phyloP scores from a whole-genome alignment of 2,113 vertebrate genomes.

The Tetraodon nigroviridis region DNA sequence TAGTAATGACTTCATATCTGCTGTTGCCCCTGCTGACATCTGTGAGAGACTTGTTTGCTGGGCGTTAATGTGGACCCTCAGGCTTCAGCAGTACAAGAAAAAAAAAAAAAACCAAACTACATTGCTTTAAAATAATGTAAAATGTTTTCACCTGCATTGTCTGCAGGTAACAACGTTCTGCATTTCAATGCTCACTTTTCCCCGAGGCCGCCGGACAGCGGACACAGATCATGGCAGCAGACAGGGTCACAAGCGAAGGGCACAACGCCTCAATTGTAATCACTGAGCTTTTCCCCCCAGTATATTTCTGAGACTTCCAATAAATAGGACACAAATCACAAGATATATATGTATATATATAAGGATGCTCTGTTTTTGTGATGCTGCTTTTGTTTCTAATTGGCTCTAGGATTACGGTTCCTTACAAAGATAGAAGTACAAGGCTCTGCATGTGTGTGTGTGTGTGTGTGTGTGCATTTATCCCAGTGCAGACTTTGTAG shows the following conservation, averaged over 20 bases:
- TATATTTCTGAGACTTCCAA: conserved; percentile 17
- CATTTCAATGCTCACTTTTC: conserved; percentile 8
- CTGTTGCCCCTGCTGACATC: conserved; percentile 42
- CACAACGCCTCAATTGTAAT: no score
- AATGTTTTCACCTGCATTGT: neutral
- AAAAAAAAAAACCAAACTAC: conserved; percentile 10
- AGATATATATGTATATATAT: no score
- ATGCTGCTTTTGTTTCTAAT: no score
- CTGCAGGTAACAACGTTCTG: conserved; percentile 9
- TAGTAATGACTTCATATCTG: conserved; percentile 14
- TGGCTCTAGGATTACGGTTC: no score
- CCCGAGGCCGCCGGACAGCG: neutral
- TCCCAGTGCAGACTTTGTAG: neutral
- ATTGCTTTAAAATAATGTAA: conserved; percentile 11
- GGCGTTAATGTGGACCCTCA: conserved; percentile 31
- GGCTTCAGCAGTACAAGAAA: conserved; percentile 2
- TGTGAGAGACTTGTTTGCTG: conserved; percentile 27
- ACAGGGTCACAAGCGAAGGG: no score
- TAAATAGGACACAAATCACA: neutral
- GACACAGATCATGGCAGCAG: conserved; percentile 1
- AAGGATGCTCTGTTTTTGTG: no score
- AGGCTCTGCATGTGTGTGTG: neutral
- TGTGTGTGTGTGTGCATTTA: neutral
- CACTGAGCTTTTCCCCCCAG: no score
- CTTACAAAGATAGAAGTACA: neutral